A percentile compares a stretch with the other conserved stretches of the same genome.
Evolutionary conservation across 2,797 vertebrate genomes (phyloP).

Genomic region (Serranus cabrilla): DNA sequence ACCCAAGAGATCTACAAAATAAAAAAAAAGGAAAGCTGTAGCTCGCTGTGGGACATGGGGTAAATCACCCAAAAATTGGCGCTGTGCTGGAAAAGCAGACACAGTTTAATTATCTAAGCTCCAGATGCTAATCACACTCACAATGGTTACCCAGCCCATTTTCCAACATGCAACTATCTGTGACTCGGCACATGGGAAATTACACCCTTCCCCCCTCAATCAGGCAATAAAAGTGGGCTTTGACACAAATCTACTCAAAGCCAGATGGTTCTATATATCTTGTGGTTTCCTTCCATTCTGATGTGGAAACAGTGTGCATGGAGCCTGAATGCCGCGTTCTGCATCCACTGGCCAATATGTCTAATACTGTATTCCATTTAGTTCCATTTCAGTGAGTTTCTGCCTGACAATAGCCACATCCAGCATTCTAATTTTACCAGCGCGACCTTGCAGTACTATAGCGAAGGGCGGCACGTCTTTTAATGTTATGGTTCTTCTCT

Average conservation of each 20-base stretch:
- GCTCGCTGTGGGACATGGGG: constrained; percentile 3
- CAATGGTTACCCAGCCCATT: constrained; percentile 75
- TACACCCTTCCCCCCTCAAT: constrained; percentile 74
- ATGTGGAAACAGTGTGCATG: constrained; percentile 61
- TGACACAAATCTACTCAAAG: constrained; percentile 79
- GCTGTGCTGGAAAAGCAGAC: constrained; percentile 55
- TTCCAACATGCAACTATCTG: constrained; percentile 80
- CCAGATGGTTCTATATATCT: constrained; percentile 82
- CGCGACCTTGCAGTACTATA: constrained; percentile 48
- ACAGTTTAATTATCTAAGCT: constrained; percentile 77
- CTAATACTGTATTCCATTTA: constrained; percentile 65
- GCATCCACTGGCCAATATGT: constrained; percentile 45
- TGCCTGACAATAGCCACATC: constrained; percentile 71
- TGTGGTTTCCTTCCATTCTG: constrained; percentile 75
- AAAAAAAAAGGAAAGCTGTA: not conserved
- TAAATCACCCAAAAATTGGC: constrained; percentile 54
- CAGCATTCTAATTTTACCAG: constrained; percentile 70
- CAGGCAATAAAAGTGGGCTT: constrained; percentile 82
- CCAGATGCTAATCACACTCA: constrained; percentile 81
- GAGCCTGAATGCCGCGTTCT: constrained; percentile 52
- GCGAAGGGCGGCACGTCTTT: constrained; percentile 30
- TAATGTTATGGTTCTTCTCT: constrained; percentile 31
- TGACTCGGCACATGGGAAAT: constrained; percentile 79
- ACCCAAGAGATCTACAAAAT: constrained; percentile 13
- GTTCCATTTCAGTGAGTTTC: constrained; percentile 70